Percentiles rank a stretch among this genome's conserved stretches.
phyloP scores from a whole-genome alignment of 2,888 invertebrate genomes.

The Aphodius granarius region DNA sequence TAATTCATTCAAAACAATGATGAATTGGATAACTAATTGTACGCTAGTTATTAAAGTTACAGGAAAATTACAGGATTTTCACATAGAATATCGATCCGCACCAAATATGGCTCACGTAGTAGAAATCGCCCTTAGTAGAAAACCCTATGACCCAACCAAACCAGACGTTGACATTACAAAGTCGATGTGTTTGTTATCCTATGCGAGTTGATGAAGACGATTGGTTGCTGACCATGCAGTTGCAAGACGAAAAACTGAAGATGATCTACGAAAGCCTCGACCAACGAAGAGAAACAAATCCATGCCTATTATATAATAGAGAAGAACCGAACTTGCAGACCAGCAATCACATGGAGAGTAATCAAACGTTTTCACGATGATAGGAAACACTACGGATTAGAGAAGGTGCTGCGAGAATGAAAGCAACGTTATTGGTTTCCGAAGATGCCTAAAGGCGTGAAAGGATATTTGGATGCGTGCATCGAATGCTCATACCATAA shows the following conservation, averaged over 20 bases:
- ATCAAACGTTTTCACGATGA: conserved; percentile 44
- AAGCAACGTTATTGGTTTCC: conserved; percentile 38
- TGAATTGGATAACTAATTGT: conserved; percentile 18
- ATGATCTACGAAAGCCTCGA: neutral
- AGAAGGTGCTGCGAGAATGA: conserved; percentile 39
- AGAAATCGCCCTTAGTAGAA: conserved; percentile 8
- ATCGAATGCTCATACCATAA: conserved; percentile 42
- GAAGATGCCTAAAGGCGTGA: conserved; percentile 37
- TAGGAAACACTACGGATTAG: conserved; percentile 42
- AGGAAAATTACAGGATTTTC: conserved; percentile 33
- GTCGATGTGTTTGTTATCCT: neutral
- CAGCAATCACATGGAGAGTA: conserved; percentile 37
- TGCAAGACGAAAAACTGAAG: conserved; percentile 4
- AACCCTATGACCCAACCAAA: neutral
- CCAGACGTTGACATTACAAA: conserved; percentile 19
- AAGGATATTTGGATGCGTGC: conserved; percentile 39
- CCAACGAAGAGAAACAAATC: neutral
- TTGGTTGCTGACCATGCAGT: conserved; percentile 7
- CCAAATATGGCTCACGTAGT: conserved; percentile 5
- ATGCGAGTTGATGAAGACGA: conserved; percentile 3
- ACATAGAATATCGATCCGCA: conserved; percentile 32
- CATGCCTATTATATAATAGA: neutral
- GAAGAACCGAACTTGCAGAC: neutral
- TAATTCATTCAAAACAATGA: conserved; percentile 13
- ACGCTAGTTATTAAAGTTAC: conserved; percentile 22